A percentile compares a stretch with the other conserved stretches of the same genome.
Conservation (phyloP, 2,797 vertebrate species). For the Caiman crocodilus region DNA sequence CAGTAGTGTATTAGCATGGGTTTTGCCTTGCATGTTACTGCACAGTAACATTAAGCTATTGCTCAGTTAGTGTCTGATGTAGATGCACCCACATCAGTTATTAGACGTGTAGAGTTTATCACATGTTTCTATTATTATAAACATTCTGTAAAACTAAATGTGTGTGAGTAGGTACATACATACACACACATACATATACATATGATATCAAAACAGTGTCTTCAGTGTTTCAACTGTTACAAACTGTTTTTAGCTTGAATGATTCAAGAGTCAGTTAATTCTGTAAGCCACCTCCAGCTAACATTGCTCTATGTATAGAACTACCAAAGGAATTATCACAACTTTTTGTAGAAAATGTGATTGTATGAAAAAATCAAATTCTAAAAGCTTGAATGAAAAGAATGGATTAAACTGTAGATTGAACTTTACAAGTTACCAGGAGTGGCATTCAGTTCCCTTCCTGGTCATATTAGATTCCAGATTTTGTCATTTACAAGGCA, state of each 20-base stretch:
- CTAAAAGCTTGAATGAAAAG: constrained; percentile 35
- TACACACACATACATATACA: no score
- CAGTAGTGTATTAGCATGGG: no score
- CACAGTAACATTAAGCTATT: no score
- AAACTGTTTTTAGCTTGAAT: background rate
- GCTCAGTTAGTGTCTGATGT: no score
- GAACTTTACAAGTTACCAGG: constrained; percentile 41
- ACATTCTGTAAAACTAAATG: background rate
- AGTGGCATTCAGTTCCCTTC: no score
- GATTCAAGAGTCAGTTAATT: background rate
- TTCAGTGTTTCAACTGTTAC: background rate
- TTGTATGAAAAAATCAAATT: constrained; percentile 52
- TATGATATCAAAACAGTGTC: background rate
- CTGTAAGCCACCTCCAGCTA: background rate
- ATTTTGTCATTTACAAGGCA: no score
- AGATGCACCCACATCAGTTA: background rate
- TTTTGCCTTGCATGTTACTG: no score
- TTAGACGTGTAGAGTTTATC: background rate
- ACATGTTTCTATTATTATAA: background rate
- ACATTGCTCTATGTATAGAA: background rate
- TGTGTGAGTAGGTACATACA: no score
- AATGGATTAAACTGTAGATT: constrained; percentile 43
- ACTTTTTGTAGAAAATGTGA: constrained; percentile 46
- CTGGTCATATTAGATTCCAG: no score
- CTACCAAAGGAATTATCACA: background rate